Conservation (phyloP, 2,113 vertebrate genomes). For the Emberiza fucata region DNA sequence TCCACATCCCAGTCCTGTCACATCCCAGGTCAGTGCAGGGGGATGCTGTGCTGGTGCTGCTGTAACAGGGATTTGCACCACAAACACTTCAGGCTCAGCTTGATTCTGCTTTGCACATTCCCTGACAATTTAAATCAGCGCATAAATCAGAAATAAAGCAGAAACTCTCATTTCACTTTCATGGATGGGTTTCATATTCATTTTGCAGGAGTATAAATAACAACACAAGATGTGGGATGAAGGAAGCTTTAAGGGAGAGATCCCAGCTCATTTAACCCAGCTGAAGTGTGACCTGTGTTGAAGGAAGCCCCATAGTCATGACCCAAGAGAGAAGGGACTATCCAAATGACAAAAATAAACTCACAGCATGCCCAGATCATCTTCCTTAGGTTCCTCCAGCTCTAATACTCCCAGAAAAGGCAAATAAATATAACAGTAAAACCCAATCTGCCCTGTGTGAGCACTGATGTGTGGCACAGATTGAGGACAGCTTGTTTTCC, state of each 20-base stretch:
- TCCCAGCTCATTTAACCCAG: not conserved
- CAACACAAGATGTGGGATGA: not conserved
- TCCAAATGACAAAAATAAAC: not conserved
- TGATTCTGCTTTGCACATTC: not conserved
- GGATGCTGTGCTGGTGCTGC: not conserved
- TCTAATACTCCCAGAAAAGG: not conserved
- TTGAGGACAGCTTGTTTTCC: not conserved
- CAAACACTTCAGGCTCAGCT: fast-evolving
- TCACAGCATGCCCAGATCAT: not conserved
- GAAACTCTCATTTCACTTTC: not conserved
- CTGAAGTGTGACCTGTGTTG: not conserved
- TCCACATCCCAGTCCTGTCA: not conserved
- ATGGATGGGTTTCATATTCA: not conserved
- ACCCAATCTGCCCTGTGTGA: not conserved
- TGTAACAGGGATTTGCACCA: not conserved
- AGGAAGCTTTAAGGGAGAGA: not conserved
- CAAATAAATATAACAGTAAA: not conserved
- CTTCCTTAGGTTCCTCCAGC: not conserved
- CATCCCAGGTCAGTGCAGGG: fast-evolving
- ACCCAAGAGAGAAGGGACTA: not conserved
- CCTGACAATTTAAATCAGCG: not conserved
- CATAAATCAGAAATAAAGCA: not conserved
- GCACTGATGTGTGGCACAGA: not conserved
- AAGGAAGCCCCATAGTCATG: not conserved
- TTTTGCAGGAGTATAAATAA: not conserved